Conservation (phyloP, 1,140 invertebrate genomes). For the Marisa cornuarietis region DNA sequence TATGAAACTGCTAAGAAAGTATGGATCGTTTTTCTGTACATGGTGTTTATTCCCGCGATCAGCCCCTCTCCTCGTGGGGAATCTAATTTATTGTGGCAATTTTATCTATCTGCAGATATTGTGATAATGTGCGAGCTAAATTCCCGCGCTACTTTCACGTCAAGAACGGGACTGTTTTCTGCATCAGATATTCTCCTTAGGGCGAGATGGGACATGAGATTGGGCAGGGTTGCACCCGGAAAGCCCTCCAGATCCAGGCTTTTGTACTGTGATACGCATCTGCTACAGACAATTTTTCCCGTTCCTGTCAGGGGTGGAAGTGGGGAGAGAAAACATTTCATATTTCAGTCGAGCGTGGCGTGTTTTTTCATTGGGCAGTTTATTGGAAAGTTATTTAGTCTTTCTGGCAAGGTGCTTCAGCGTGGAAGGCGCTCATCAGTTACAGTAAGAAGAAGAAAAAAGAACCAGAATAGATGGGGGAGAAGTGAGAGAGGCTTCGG, state of each 20-base stretch:
- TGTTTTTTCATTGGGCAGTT: too few relatives aligned
- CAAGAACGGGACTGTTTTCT: constrained; percentile 9
- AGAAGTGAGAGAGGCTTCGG: not conserved
- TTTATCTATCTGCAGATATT: constrained; percentile 15
- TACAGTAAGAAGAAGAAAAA: not conserved
- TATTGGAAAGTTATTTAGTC: too few relatives aligned
- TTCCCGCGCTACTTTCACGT: constrained; percentile 13
- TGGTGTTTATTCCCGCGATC: not conserved
- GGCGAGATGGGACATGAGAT: constrained; percentile 9
- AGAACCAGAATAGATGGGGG: not conserved
- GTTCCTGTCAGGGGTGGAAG: too few relatives aligned
- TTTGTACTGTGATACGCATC: too few relatives aligned
- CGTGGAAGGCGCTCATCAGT: not conserved
- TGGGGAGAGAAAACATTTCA: too few relatives aligned
- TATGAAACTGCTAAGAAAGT: not conserved
- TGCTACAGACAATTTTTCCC: too few relatives aligned
- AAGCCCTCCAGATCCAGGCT: not conserved
- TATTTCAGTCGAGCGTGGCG: too few relatives aligned
- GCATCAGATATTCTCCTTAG: constrained; percentile 3
- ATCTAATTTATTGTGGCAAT: constrained; percentile 16
- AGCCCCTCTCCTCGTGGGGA: not conserved
- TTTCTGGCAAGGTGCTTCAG: not conserved
- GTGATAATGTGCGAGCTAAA: constrained; percentile 20
- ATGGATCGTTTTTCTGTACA: not conserved
- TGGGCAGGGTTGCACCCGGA: constrained; percentile 9